Percentiles rank a stretch among this genome's conserved stretches.
These are phyloP conservation scores for Pyxicephalus adspersus DNA, from an alignment of 2,113 vertebrate genomes.

Conservation along the genomic window DNA sequence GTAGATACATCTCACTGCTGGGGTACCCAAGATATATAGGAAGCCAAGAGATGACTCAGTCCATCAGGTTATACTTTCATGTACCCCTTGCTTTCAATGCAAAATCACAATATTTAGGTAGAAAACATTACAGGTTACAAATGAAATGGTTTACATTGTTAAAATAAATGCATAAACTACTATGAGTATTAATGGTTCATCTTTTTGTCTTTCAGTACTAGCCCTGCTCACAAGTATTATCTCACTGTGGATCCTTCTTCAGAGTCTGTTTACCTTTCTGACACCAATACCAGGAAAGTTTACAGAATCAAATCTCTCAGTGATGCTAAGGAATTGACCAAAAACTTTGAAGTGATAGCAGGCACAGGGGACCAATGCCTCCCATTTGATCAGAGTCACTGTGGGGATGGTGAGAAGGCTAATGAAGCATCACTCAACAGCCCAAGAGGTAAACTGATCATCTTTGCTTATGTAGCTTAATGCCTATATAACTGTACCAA, in stretches of 20 bases:
- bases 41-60: too few relatives aligned
- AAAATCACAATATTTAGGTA: too few relatives aligned
- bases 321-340: constrained; percentile 90
- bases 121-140: too few relatives aligned
- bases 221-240: constrained; percentile 97
- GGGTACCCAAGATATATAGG: too few relatives aligned
- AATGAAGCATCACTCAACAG: constrained; percentile 91
- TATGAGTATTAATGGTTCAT: not conserved
- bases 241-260: constrained; percentile 92
- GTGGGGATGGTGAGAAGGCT: constrained; percentile 91
- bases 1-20: too few relatives aligned
- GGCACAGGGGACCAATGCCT: constrained; percentile 96
- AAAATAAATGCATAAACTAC: too few relatives aligned
- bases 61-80: too few relatives aligned
- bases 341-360: constrained; percentile 92
- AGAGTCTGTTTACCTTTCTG: constrained; percentile 92
- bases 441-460: constrained; percentile 84
- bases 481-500: too few relatives aligned
- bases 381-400: constrained; percentile 95
- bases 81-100: too few relatives aligned
- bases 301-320: constrained; percentile 88
- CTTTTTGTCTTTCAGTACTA: constrained; percentile 79
- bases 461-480: too few relatives aligned
- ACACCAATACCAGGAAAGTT: constrained; percentile 92
- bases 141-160: too few relatives aligned